Base-by-base conservation (phyloP, 2,113 vertebrate genomes). In the Cinclus mexicanus region DNA sequence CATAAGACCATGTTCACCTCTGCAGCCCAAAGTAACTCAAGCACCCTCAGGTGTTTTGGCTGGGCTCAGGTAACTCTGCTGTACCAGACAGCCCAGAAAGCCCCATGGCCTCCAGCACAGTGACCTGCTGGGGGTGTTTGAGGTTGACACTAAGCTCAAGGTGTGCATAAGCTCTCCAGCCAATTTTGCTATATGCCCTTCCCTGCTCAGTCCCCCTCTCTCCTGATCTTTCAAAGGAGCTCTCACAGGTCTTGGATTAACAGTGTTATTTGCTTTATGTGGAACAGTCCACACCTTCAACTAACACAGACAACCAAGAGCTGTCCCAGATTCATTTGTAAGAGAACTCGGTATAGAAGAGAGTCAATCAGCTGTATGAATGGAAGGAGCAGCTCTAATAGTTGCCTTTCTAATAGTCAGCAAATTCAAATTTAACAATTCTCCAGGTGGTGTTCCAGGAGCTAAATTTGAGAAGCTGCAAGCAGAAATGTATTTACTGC, bases 181-280 rank as follows among this genome's bases (percentile, higher is more conserved):
- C 46, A n/a, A 2, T 82, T 70, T 57, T 82, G 10, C 29, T 16
- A 8, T 1, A 1, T 17, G 14, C 16, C 26, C 25, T 49, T 33
- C 67, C 39, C 67, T 53, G 59, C 63, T 69, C 31, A 12, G 7
- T 33, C 42, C 17, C 20, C 2, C 28, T 53, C 11, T 35, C 12
- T n/a, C 46, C 8, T 0, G 11, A 18, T n/a, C 21, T 85, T 42
- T 46, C 4, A 47, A 44, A 24, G 0, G 9, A 49, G 25, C 18
- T 87, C 57, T 14, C 12, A 1, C 0, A 35, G 11, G 26, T 33
- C 20, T 29, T 39, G 21, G 47, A 49, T 26, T 7, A 59, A 7
- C 33, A 76, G 15, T 5, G 11, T 14, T n/a, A 10, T 7, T 57
- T 53, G 42, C 29, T 93, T 67, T 68, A 11, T 14, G 17, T 13